Base-by-base conservation (phyloP, 2,888 invertebrate genomes). In the Amblyjoppa fuscipennis region DNA sequence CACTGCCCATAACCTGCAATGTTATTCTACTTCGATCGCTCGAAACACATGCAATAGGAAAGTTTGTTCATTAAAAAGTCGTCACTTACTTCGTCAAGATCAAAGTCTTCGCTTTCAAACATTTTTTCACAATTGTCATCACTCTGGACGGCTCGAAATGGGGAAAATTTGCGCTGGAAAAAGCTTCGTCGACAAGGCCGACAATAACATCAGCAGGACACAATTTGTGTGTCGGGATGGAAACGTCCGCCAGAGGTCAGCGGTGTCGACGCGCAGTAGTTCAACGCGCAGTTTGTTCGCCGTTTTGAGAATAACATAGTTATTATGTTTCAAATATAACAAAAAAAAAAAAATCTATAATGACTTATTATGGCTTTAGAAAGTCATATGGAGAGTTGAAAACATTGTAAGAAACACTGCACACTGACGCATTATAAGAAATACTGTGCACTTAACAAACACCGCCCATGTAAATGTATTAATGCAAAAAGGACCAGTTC, bases 31-130 rank as follows among this genome's bases (percentile, higher is more conserved):
- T 38, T 49, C 49, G 79, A 78, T 76, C 83, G 70, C 51, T 31
- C 13, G n/a, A 61, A 49, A 6, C 79, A 68, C 51, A 25, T 45
- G 31, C 61, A 13, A 28, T 71, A 20, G 11, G 7, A 16, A 56
- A n/a, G 25, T 71, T 45, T 78, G 1, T 61, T 6, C 16, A 31
- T 61, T 31, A 31, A 16, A 69, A 74, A 53, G 1, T 38, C 41
- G 41, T 25, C 20, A 31, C 79, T 88, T 79, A 91, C 91, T 85
- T 92, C 92, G 31, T 89, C 89, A 61, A 92, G 84, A 81, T 90
- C 88, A 88, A 92, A 92, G 78, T 92, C 91, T 31, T 91, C 87
- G 84, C 80, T 84, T 73, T 90, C 89, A 66, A 89, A 90, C 90
- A 90, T 90, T 28, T 78, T 86, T 74, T 41, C 45, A 38, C 64